Conservation (phyloP, 2,797 vertebrate species). For the Acipenser transmontanus region DNA sequence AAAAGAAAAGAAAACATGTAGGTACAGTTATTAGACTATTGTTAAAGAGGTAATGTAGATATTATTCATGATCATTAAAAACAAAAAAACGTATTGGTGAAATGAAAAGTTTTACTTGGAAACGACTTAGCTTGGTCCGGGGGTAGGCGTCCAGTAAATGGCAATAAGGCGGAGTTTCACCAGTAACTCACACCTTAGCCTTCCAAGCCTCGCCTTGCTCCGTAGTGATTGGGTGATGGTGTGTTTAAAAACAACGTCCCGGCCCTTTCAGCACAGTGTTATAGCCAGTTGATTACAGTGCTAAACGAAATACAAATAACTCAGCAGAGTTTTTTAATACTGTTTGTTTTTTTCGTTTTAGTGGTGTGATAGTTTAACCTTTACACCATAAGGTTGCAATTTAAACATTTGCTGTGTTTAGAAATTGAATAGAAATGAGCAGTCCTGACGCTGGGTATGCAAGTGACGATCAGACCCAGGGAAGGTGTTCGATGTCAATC, state of each 20-base stretch:
- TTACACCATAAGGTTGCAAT: slow-evolving; percentile 4
- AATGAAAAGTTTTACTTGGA: too few species aligned
- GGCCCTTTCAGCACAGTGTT: slow-evolving; percentile 9
- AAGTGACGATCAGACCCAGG: slow-evolving; percentile 92
- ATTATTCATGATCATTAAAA: too few species aligned
- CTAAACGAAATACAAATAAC: not conserved
- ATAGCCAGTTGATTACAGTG: too few species aligned
- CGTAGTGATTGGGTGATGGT: slow-evolving; percentile 65
- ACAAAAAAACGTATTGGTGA: too few species aligned
- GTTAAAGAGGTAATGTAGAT: too few species aligned
- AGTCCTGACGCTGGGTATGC: slow-evolving; percentile 97
- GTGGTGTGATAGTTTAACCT: not conserved
- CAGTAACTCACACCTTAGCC: slow-evolving; percentile 53
- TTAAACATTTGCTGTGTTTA: slow-evolving; percentile 12
- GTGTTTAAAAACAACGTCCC: slow-evolving; percentile 65
- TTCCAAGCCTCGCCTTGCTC: slow-evolving; percentile 54
- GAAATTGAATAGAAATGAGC: slow-evolving; percentile 75
- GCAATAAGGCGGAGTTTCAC: slow-evolving; percentile 33
- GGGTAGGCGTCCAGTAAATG: slow-evolving; percentile 31
- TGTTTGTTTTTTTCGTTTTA: not conserved
- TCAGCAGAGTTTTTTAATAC: not conserved
- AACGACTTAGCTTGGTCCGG: not conserved
- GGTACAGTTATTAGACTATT: too few species aligned
- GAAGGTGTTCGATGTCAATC: slow-evolving; percentile 76
- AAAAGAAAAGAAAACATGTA: too few species aligned